Conservation (phyloP, 2,888 invertebrate genomes). For the Gasteruption jaculator region DNA sequence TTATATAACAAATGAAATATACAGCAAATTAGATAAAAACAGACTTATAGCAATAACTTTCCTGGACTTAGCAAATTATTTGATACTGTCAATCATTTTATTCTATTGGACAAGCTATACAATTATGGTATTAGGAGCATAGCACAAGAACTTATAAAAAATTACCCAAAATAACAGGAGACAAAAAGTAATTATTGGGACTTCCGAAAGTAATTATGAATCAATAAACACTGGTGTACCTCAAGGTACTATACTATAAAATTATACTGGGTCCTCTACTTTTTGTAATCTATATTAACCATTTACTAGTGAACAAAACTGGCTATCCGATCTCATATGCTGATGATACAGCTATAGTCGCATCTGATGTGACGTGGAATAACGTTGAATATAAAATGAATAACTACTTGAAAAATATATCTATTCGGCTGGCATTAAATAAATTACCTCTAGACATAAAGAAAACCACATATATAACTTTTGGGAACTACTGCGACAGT, state of each 20-base stretch:
- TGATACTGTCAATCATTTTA: conserved; percentile 17
- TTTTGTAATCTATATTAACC: conserved; percentile 12
- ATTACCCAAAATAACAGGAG: conserved; percentile 2
- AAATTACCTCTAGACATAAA: conserved; percentile 8
- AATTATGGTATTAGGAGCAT: conserved; percentile 12
- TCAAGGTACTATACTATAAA: no score
- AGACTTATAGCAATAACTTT: no score
- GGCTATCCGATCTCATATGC: conserved; percentile 1
- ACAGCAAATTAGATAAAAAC: conserved; percentile 16
- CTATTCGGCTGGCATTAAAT: conserved; percentile 2
- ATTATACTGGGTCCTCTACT: conserved; percentile 9
- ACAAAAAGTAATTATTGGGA: conserved; percentile 8
- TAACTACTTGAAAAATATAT: background rate
- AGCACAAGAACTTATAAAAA: conserved; percentile 6
- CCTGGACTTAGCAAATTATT: conserved; percentile 19
- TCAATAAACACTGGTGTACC: conserved; percentile 4
- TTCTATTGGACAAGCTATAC: conserved; percentile 18
- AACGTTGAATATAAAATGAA: background rate
- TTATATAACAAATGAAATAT: conserved; percentile 16
- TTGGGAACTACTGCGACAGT: conserved; percentile 10
- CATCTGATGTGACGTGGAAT: conserved; percentile 6
- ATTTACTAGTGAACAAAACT: conserved; percentile 1
- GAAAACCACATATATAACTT: conserved; percentile 11
- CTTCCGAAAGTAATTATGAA: background rate
- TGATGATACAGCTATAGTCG: conserved; percentile 11